Evolutionary conservation across 1,140 invertebrate genomes (phyloP), one percentile per base, ranked within the genome.

Genomic region (Acromyrmex charruanus): DNA sequence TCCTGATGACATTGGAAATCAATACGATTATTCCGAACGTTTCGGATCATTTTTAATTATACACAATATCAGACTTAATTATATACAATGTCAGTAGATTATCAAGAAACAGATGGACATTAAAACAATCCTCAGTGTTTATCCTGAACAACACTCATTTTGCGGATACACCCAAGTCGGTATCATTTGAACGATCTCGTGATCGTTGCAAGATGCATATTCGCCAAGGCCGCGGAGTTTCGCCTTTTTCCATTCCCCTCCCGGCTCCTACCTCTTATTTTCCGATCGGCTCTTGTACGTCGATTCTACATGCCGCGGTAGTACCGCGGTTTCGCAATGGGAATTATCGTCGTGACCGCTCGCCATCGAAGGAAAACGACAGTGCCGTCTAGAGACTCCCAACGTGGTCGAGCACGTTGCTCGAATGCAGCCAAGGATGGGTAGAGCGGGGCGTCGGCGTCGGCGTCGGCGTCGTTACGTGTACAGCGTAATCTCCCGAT

Each of bases 211-310:
- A 68, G 61, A 80, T 80, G 63, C 63, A 80, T 69, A 59, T 53
- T 80, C 65, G 28, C 63, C 63, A 80, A 69, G 63, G 63, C 63
- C 77, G 77, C n/a, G 63, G 12, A 69, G 63, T 80, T 53, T 80
- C 44, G 63, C 49, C 44, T 68, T 79, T 80, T 80, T 53, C 9
- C 14, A 35, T 28, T 59, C n/a, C 31, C 12, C 6, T 6, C 53
- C 4, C 14, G 6, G 0, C 53, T 18, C 53, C n/a, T 16, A 0
- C 6, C 53, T 18, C 53, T 55, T 16, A 2, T 18, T 55, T 18
- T n/a, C 74, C 31, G 44, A 49, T 44, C 31, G 66, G 31, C n/a
- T 59, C 71, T 59, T 25, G 55, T 75, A 55, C 53, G 71, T 28
- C 31, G 28, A 77, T 21, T 25, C 55, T 59, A 10, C 53, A n/a